Conservation (phyloP, 2,888 invertebrate genomes). For the Scaptomyza cyrtandrae region DNA sequence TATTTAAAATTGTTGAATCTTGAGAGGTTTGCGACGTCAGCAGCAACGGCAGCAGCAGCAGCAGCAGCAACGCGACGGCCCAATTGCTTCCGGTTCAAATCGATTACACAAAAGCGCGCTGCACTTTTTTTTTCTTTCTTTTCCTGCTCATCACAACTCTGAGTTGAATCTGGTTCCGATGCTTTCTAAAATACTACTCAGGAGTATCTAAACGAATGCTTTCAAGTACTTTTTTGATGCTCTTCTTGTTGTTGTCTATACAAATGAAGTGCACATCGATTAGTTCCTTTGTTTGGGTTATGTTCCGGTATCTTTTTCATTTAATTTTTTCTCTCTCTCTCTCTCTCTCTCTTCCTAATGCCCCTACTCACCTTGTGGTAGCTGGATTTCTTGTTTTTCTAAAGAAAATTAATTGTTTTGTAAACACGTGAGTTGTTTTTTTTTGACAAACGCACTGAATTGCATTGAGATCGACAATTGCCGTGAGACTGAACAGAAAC, state of each 20-base stretch:
- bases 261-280: conserved; percentile 75
- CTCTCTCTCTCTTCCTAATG: not conserved
- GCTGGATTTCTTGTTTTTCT: conserved; percentile 59
- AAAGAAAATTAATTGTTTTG: conserved; percentile 77
- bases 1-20: conserved; percentile 77
- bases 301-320: conserved; percentile 78
- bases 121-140: conserved; percentile 43
- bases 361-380: not conserved
- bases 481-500: conserved; percentile 54
- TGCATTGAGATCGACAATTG: conserved; percentile 57
- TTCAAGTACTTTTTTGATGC: conserved; percentile 51
- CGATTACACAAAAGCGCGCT: conserved; percentile 74
- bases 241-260: conserved; percentile 50
- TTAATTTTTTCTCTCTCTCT: conserved; percentile 29
- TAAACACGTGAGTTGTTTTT: conserved; percentile 63
- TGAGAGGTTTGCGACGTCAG: conserved; percentile 43
- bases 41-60: conserved; percentile 4
- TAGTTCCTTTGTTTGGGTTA: conserved; percentile 77
- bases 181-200: conserved; percentile 33
- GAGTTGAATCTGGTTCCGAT: conserved; percentile 46
- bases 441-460: conserved; percentile 56
- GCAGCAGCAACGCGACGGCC: conserved; percentile 31
- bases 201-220: conserved; percentile 46
- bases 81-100: conserved; percentile 82
- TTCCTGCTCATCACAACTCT: conserved; percentile 32